phyloP scores from a whole-genome alignment of 30 jellyfish, hydroid and myxozoan species.

The Catostylus mosaicus region DNA sequence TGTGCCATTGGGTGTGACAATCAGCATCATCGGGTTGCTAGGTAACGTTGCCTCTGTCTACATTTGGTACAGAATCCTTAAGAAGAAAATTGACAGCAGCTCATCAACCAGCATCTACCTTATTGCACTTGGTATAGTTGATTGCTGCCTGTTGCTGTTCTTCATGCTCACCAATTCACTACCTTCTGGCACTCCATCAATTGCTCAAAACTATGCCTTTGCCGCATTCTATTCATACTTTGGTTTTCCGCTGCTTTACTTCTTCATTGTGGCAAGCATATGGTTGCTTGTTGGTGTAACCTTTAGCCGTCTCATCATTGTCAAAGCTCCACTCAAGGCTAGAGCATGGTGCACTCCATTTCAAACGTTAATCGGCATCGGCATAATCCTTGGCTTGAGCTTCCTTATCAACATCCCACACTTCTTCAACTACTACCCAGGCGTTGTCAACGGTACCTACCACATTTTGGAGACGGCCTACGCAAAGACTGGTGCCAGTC shows the following conservation, averaged over 20 bases:
- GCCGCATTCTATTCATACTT: conserved; percentile 66
- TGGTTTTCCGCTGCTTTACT: conserved; percentile 74
- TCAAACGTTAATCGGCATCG: conserved; percentile 60
- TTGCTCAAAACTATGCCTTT: conserved; percentile 46
- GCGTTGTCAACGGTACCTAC: conserved; percentile 57
- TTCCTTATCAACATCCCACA: conserved; percentile 75
- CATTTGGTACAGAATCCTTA: conserved; percentile 65
- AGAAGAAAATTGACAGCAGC: conserved; percentile 38
- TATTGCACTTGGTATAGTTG: conserved; percentile 70
- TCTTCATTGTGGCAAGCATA: conserved; percentile 77
- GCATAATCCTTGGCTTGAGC: conserved; percentile 22
- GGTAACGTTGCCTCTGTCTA: conserved; percentile 72
- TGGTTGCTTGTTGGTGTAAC: conserved; percentile 91
- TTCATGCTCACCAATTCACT: conserved; percentile 63
- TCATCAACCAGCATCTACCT: conserved; percentile 64
- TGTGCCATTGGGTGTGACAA: conserved; percentile 75
- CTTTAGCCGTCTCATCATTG: conserved; percentile 65
- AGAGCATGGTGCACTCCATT: conserved; percentile 39
- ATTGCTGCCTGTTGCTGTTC: conserved; percentile 62
- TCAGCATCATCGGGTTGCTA: conserved; percentile 62
- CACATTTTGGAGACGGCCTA: conserved; percentile 51
- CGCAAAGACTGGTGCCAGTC: conserved; percentile 57
- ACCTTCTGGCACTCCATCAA: conserved; percentile 41
- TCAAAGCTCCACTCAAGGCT: conserved; percentile 63
- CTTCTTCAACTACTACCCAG: conserved; percentile 73